These are phyloP conservation scores for Trypoxylon attenuatum DNA, from an alignment of 2,888 invertebrate genomes.

Conservation along the genomic window DNA sequence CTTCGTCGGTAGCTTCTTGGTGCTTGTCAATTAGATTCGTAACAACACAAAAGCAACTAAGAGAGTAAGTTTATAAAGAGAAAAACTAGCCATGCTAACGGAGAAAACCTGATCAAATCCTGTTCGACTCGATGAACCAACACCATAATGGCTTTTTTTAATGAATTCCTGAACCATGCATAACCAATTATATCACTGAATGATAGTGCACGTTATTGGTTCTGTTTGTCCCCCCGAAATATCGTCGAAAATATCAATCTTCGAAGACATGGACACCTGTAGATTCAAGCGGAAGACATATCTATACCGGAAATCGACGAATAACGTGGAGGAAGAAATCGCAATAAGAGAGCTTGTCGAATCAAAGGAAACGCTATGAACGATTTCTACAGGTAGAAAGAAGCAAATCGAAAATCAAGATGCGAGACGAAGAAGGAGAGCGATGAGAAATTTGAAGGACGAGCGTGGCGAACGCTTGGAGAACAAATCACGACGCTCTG, in stretches of 20 bases:
- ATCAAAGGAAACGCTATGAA: conserved; percentile 21
- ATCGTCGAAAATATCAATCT: too few species aligned
- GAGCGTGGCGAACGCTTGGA: conserved; percentile 50
- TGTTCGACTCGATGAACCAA: not conserved
- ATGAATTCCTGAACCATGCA: conserved; percentile 29
- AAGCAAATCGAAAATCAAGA: conserved; percentile 36
- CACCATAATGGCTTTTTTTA: conserved; percentile 10
- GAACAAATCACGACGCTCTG: conserved; percentile 50
- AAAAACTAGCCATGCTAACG: not conserved
- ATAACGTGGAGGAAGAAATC: not conserved
- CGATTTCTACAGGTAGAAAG: conserved; percentile 11
- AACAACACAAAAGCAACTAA: not conserved
- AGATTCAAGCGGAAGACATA: too few species aligned
- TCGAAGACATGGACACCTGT: too few species aligned
- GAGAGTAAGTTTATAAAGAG: not conserved
- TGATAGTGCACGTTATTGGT: conserved; percentile 19
- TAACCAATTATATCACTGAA: conserved; percentile 35
- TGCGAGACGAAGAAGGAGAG: conserved; percentile 11
- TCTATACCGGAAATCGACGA: not conserved
- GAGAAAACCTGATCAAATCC: not conserved
- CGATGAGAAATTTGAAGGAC: conserved; percentile 40
- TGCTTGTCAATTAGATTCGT: conserved; percentile 13
- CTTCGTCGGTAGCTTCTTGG: conserved; percentile 11
- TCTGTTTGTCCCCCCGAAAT: too few species aligned
- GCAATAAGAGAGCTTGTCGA: conserved; percentile 11